Conservation (phyloP, 2,113 vertebrate genomes). For the Pandion haliaetus region DNA sequence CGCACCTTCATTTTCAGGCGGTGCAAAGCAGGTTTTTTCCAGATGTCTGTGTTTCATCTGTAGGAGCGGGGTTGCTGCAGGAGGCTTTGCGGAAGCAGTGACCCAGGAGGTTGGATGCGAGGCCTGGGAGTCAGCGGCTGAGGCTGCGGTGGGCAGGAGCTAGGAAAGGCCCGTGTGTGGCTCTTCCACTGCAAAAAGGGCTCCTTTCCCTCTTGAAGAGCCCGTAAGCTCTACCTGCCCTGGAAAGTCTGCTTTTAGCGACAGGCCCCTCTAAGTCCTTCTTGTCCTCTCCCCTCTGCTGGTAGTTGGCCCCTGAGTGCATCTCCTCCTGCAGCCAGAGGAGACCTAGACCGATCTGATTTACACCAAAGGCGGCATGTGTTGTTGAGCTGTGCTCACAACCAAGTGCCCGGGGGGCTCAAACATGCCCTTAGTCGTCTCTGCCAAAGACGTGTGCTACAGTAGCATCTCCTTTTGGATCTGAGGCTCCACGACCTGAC, state of each 20-base stretch:
- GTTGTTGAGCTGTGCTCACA: background rate
- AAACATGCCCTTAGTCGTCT: background rate
- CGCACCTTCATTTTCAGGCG: background rate
- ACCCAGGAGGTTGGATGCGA: background rate
- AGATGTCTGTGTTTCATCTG: background rate
- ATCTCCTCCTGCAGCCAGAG: background rate
- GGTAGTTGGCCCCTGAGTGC: accelerated
- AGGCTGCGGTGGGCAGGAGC: background rate
- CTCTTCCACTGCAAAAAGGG: background rate
- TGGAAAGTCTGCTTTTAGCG: background rate
- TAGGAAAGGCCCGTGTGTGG: background rate
- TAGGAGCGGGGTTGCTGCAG: background rate
- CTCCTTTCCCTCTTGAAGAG: background rate
- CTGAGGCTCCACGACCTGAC: background rate
- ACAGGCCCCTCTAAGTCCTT: background rate
- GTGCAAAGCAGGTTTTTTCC: background rate
- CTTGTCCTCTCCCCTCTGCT: background rate
- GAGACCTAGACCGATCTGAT: background rate
- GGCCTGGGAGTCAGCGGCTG: background rate
- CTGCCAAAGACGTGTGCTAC: accelerated
- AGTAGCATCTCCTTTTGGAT: background rate
- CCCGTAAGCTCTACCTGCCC: background rate
- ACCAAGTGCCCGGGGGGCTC: no score
- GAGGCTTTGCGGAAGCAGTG: background rate
- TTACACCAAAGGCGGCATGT: background rate